A percentile compares a stretch with the other conserved stretches of the same genome.
Conservation (phyloP, 92 coral and sea anemone species). For the Anthopleura xanthogrammica region DNA sequence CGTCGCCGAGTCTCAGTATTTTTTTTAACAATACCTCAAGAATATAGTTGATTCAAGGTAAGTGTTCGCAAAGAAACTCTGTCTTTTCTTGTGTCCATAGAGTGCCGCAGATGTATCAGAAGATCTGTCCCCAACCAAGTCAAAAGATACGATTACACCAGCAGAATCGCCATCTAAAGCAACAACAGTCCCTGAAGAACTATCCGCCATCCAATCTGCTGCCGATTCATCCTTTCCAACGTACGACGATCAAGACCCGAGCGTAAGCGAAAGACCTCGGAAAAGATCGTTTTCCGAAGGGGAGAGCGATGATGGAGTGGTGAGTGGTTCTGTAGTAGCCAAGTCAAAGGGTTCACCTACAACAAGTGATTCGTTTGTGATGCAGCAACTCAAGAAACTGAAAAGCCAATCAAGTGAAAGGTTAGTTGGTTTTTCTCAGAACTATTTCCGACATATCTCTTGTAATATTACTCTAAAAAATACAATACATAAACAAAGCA, state of each 20-base stretch:
- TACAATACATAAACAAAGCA: too few species aligned
- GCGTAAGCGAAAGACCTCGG: constrained; percentile 33
- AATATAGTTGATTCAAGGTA: background rate
- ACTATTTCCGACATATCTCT: too few species aligned
- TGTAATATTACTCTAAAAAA: too few species aligned
- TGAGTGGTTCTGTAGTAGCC: constrained; percentile 41
- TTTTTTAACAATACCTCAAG: background rate
- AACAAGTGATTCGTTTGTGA: constrained; percentile 70
- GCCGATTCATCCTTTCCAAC: constrained; percentile 73
- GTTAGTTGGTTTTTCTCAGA: constrained; percentile 30
- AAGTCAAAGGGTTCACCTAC: constrained; percentile 69
- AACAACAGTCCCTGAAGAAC: constrained; percentile 73
- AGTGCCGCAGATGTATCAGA: constrained; percentile 17
- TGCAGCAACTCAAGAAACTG: constrained; percentile 76
- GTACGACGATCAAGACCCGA: constrained; percentile 46
- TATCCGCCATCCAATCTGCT: constrained; percentile 66
- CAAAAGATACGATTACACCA: background rate
- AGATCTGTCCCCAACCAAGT: background rate
- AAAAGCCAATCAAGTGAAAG: constrained; percentile 80
- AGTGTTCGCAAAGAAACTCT: too few species aligned
- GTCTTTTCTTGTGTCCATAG: background rate
- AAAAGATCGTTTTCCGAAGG: constrained; percentile 84
- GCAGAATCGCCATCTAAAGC: constrained; percentile 52
- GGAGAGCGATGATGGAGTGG: constrained; percentile 81
- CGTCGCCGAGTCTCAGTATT: too few species aligned